These are phyloP conservation scores for Melanocharis versteri DNA, from an alignment of 2,113 vertebrate species.

Conservation along the genomic window DNA sequence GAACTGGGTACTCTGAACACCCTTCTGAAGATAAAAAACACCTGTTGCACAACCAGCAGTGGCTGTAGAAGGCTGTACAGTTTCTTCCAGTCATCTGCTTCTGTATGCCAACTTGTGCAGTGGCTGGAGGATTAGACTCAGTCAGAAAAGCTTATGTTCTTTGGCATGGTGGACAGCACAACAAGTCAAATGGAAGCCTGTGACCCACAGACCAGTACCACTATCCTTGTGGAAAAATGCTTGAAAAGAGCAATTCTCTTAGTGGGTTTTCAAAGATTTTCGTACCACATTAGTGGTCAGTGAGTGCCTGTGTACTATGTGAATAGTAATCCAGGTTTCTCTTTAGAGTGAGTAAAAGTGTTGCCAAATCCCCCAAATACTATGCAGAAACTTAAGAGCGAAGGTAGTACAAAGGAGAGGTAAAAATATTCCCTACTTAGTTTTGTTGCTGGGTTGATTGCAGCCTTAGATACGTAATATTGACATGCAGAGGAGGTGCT, in stretches of 20 bases:
- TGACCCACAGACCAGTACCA: not conserved
- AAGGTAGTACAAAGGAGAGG: not conserved
- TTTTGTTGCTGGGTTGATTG: not conserved
- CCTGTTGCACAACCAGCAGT: not conserved
- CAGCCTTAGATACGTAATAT: not conserved
- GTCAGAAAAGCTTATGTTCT: not conserved
- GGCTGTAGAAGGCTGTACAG: not conserved
- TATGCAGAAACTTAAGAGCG: not conserved
- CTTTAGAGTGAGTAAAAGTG: not conserved
- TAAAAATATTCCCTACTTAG: not conserved
- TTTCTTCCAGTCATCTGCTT: not conserved
- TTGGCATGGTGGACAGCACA: not conserved
- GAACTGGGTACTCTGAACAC: not conserved
- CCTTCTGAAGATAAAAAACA: not conserved
- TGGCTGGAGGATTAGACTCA: not conserved
- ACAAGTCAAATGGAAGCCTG: not conserved
- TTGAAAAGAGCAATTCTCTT: not conserved
- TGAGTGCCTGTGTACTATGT: rapidly evolving
- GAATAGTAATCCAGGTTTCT: not conserved
- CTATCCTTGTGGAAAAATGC: not conserved
- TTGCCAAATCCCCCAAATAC: not conserved
- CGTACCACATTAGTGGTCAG: not conserved
- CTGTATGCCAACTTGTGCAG: not conserved
- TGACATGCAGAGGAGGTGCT: not conserved
- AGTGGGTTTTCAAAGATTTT: not conserved